These are phyloP conservation scores for Meloidogyne floridensis DNA, from an alignment of 1,140 invertebrate genomes.

Conservation along the genomic window DNA sequence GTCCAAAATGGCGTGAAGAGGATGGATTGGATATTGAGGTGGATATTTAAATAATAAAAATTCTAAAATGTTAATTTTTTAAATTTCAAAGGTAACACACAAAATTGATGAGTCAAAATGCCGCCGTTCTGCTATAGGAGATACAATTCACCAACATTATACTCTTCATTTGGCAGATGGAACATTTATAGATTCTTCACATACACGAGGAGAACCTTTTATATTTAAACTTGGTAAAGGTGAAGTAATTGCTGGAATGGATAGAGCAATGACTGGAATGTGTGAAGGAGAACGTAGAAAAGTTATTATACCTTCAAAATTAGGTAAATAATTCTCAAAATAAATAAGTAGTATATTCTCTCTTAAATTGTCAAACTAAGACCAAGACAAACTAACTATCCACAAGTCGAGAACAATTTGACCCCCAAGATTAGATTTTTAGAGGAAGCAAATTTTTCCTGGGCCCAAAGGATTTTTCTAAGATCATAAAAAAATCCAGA, in stretches of 20 bases:
- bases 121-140: conserved; percentile 56
- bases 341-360: background rate
- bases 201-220: conserved; percentile 59
- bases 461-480: too few relatives aligned
- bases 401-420: too few relatives aligned
- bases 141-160: conserved; percentile 65
- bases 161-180: conserved; percentile 62
- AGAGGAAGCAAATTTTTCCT: too few relatives aligned
- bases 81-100: conserved; percentile 50
- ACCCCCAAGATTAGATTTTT: too few relatives aligned
- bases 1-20: conserved; percentile 57
- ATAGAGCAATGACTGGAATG: conserved; percentile 62
- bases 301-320: conserved; percentile 58
- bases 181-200: conserved; percentile 63
- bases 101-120: conserved; percentile 63
- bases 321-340: conserved; percentile 31
- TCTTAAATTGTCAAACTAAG: too few relatives aligned
- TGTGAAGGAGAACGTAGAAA: conserved; percentile 63
- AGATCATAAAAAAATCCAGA: too few relatives aligned
- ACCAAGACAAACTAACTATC: too few relatives aligned
- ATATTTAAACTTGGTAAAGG: conserved; percentile 57
- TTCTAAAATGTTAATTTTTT: conserved; percentile 13
- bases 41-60: background rate
- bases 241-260: conserved; percentile 62
- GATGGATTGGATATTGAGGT: conserved; percentile 61